phyloP scores from a whole-genome alignment of 2,113 vertebrate genomes.

The Anolis sagrei region DNA sequence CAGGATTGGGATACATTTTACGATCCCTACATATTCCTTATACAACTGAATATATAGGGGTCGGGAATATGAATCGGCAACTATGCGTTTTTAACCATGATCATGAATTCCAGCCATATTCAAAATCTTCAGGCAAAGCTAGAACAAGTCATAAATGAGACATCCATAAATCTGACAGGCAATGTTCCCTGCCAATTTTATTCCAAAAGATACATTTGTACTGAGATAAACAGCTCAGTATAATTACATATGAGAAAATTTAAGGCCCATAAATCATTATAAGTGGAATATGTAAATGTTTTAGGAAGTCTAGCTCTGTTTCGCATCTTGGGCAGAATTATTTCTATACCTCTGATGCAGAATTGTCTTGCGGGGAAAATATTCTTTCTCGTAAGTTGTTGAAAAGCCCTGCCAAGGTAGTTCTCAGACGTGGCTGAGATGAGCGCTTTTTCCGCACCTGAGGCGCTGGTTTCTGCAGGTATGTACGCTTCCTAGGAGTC shows the following conservation, averaged over 20 bases:
- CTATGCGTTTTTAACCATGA: too few species aligned
- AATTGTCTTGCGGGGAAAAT: conserved; percentile 67
- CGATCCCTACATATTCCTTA: too few species aligned
- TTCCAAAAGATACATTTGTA: neutral
- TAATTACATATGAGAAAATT: neutral
- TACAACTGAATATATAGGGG: too few species aligned
- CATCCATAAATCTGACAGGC: conserved; percentile 17
- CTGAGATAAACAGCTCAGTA: neutral
- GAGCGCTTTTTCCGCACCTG: conserved; percentile 64
- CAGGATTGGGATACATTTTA: too few species aligned
- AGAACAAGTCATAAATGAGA: conserved; percentile 15
- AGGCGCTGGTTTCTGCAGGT: conserved; percentile 42
- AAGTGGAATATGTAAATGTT: neutral
- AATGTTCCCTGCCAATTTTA: neutral
- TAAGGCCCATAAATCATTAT: neutral
- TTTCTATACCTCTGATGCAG: conserved; percentile 77
- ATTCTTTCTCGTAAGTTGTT: conserved; percentile 68
- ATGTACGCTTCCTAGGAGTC: neutral
- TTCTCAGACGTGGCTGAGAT: conserved; percentile 71
- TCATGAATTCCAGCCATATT: neutral
- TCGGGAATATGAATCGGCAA: too few species aligned
- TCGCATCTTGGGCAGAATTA: conserved; percentile 1
- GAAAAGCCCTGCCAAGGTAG: conserved; percentile 74
- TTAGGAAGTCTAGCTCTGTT: neutral
- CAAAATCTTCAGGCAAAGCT: neutral